A percentile compares a stretch with the other conserved stretches of the same genome.
phyloP scores from a whole-genome alignment of 2,113 vertebrate species.

The Cathartes aura region DNA sequence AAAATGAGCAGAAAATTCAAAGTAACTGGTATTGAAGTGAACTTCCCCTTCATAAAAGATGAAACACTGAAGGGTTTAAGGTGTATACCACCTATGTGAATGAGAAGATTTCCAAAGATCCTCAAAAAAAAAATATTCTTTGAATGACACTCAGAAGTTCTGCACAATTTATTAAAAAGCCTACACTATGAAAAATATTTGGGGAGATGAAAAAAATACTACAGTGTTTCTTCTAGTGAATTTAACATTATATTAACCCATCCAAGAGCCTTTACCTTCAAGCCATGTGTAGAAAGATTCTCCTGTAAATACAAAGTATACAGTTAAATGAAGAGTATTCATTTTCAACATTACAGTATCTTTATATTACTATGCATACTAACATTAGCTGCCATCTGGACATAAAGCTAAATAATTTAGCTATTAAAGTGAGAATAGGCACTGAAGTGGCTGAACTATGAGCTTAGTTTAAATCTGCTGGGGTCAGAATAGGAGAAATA shows the following conservation, averaged over 20 bases:
- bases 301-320: slow-evolving; percentile 74
- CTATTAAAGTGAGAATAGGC: neutral
- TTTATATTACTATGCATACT: neutral
- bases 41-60: neutral
- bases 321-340: neutral
- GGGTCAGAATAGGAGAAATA: neutral
- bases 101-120: neutral
- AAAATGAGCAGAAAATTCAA: neutral
- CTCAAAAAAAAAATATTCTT: neutral
- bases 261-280: slow-evolving; percentile 83
- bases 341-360: neutral
- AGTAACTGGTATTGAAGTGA: neutral
- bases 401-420: neutral
- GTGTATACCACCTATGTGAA: neutral
- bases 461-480: neutral
- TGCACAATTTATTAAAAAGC: neutral
- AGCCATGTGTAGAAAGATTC: slow-evolving; percentile 96
- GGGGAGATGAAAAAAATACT: neutral
- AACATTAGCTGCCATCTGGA: neutral
- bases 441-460: neutral
- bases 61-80: neutral
- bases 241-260: neutral
- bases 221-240: neutral
- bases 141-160: neutral
- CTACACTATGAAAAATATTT: neutral